phyloP scores from a whole-genome alignment of 2,888 invertebrate genomes.

The Archaeoteleia sp. region DNA sequence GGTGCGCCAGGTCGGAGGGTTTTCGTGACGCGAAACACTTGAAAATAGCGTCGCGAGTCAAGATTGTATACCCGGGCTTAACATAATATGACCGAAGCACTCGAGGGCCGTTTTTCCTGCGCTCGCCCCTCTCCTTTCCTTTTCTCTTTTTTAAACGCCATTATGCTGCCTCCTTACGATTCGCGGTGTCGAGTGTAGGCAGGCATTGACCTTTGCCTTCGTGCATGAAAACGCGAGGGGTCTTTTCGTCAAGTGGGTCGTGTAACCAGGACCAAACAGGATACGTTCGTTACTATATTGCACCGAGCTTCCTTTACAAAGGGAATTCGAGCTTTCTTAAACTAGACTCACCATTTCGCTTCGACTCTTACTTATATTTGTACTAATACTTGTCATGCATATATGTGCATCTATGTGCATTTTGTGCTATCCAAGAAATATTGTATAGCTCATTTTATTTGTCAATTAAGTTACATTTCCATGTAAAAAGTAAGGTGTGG shows the following conservation, averaged over 20 bases:
- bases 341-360: neutral
- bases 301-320: slow-evolving; percentile 24
- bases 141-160: slow-evolving; percentile 56
- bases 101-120: slow-evolving; percentile 44
- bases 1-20: slow-evolving; percentile 51
- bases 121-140: slow-evolving; percentile 29
- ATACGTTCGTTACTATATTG: slow-evolving; percentile 38
- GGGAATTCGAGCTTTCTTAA: slow-evolving; percentile 12
- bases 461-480: too few relatives aligned
- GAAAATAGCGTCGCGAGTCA: slow-evolving; percentile 67
- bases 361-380: neutral
- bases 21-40: slow-evolving; percentile 60
- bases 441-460: too few relatives aligned
- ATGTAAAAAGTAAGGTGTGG: too few relatives aligned
- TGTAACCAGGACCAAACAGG: slow-evolving; percentile 47
- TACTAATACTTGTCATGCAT: too few relatives aligned
- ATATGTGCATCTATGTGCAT: too few relatives aligned
- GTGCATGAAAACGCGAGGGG: slow-evolving; percentile 63
- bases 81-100: slow-evolving; percentile 62
- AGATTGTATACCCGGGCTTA: slow-evolving; percentile 61
- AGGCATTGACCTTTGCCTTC: slow-evolving; percentile 66
- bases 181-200: slow-evolving; percentile 66
- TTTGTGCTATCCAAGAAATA: too few relatives aligned
- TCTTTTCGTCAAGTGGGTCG: slow-evolving; percentile 61
- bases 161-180: slow-evolving; percentile 65